Evolutionary conservation across 2,113 vertebrate genomes (phyloP).

Genomic region (Gyps fulvus): DNA sequence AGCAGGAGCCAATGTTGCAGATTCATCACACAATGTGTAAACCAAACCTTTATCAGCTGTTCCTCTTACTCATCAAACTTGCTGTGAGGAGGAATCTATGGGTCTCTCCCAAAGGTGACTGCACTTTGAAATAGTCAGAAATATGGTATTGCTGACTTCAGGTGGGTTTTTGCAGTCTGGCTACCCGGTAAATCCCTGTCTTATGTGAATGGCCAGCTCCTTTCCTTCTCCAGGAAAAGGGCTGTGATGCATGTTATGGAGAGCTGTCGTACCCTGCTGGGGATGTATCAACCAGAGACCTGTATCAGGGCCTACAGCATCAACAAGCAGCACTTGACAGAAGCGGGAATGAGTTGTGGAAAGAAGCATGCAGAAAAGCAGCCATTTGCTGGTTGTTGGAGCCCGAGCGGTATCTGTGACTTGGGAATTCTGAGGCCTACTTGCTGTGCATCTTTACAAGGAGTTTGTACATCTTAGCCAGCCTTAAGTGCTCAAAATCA

Average conservation of each 20-base stretch:
- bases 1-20: background rate
- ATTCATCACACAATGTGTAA: background rate
- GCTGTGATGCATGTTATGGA: background rate
- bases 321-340: background rate
- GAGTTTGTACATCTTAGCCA: background rate
- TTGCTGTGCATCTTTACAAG: background rate
- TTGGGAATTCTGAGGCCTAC: background rate
- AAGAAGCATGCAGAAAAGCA: background rate
- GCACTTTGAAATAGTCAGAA: background rate
- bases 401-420: accelerated
- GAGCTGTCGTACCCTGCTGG: background rate
- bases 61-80: background rate
- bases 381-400: background rate
- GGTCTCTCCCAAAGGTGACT: background rate
- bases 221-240: background rate
- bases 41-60: background rate
- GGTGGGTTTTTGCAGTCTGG: background rate
- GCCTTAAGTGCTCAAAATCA: background rate
- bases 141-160: background rate
- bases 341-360: background rate
- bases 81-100: background rate
- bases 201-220: background rate
- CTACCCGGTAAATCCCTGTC: background rate
- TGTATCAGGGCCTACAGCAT: background rate
- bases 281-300: background rate